These are phyloP conservation scores for Idaea aversata DNA, from an alignment of 2,888 invertebrate genomes.

Conservation along the genomic window DNA sequence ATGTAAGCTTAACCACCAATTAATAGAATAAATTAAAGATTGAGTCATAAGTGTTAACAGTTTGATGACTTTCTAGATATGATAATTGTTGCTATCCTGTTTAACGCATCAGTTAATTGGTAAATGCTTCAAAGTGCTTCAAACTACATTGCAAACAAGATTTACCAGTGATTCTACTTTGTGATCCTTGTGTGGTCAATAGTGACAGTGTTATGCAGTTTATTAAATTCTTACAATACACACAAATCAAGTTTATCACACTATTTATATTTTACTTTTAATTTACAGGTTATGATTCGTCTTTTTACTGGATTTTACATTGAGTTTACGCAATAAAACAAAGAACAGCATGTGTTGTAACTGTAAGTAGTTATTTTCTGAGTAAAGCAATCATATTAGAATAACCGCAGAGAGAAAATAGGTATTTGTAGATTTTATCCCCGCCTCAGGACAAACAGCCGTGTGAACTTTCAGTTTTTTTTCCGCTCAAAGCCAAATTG, in stretches of 20 bases:
- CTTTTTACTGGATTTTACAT: neutral
- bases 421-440: neutral
- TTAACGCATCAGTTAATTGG: neutral
- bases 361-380: neutral
- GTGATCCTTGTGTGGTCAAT: neutral
- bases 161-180: neutral
- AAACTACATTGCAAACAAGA: neutral
- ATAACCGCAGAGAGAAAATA: neutral
- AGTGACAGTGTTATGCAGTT: neutral
- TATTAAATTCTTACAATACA: neutral
- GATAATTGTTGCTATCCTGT: constrained; percentile 3
- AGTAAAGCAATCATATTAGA: neutral
- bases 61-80: constrained; percentile 2
- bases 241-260: neutral
- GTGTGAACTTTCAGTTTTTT: neutral
- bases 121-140: neutral
- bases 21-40: neutral
- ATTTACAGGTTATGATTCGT: too few relatives aligned
- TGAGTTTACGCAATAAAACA: neutral
- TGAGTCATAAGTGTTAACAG: neutral
- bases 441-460: neutral
- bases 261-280: neutral
- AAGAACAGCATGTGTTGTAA: neutral
- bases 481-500: too few relatives aligned
- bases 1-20: neutral